Conservation (phyloP, 2,797 vertebrate species). For the Chiroxiphia lanceolata region DNA sequence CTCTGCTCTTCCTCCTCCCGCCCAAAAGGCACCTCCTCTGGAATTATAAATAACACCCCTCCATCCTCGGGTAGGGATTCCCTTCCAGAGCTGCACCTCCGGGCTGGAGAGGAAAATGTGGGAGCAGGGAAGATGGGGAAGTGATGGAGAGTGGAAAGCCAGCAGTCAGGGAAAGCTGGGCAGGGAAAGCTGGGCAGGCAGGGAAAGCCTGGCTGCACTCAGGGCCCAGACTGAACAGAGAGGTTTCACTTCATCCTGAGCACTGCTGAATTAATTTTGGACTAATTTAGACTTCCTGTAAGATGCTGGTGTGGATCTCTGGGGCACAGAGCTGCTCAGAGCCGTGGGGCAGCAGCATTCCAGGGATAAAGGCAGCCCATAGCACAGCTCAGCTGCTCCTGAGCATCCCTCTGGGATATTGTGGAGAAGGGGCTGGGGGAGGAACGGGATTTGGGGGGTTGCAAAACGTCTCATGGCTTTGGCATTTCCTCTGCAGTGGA, state of each 20-base stretch:
- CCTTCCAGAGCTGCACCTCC: not conserved
- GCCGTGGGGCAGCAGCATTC: not conserved
- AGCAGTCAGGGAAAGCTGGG: not conserved
- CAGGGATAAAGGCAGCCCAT: not conserved
- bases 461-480: not conserved
- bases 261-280: not conserved
- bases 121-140: not conserved
- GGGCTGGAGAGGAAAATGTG: accelerated
- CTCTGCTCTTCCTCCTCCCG: not conserved
- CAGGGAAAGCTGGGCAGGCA: not conserved
- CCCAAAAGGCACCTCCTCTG: not conserved
- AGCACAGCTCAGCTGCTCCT: not conserved
- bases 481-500: not conserved
- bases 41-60: not conserved
- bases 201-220: accelerated
- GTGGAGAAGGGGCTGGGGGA: not conserved
- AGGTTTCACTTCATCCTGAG: not conserved
- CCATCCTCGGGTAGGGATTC: not conserved
- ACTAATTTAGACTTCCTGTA: not conserved
- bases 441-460: not conserved
- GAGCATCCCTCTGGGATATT: not conserved
- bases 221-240: accelerated
- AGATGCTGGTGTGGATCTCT: not conserved
- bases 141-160: not conserved
- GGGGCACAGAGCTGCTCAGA: not conserved